These are phyloP conservation scores for Melinaea marsaeus DNA, from an alignment of 2,888 invertebrate genomes.

Conservation along the genomic window DNA sequence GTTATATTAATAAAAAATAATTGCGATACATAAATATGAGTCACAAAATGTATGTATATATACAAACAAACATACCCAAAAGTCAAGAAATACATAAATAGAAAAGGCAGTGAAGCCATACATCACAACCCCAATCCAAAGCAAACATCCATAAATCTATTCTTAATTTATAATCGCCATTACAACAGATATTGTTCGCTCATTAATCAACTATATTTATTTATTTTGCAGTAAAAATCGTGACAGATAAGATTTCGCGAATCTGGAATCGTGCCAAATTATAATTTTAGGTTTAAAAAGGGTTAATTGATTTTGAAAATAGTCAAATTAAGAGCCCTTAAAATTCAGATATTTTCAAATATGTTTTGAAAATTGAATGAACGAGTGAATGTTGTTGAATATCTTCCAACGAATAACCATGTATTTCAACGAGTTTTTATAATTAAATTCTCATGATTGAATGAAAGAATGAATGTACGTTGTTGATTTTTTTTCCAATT, in stretches of 20 bases:
- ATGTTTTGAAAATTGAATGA: no score
- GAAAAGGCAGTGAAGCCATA: conserved; percentile 18
- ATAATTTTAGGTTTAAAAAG: no score
- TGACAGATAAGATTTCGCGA: conserved; percentile 29
- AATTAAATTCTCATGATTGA: no score
- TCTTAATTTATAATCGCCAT: conserved; percentile 51
- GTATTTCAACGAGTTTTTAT: no score
- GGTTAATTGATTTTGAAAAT: conserved; percentile 18
- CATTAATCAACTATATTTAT: conserved; percentile 38
- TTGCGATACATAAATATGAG: no score
- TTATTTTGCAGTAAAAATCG: conserved; percentile 29
- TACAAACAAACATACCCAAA: background rate
- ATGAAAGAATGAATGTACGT: no score
- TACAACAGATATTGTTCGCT: conserved; percentile 32
- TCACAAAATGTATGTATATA: background rate
- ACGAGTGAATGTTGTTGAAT: no score
- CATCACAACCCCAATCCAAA: conserved; percentile 38
- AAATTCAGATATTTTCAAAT: no score
- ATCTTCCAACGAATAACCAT: no score
- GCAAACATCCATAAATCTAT: conserved; percentile 55
- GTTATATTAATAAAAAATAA: no score
- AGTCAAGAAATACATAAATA: background rate
- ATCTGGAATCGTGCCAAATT: conserved; percentile 8
- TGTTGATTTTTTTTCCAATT: no score
- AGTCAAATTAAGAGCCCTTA: conserved; percentile 22